Evolutionary conservation across 2,888 invertebrate genomes (phyloP).

Genomic region (Coremacera marginata): DNA sequence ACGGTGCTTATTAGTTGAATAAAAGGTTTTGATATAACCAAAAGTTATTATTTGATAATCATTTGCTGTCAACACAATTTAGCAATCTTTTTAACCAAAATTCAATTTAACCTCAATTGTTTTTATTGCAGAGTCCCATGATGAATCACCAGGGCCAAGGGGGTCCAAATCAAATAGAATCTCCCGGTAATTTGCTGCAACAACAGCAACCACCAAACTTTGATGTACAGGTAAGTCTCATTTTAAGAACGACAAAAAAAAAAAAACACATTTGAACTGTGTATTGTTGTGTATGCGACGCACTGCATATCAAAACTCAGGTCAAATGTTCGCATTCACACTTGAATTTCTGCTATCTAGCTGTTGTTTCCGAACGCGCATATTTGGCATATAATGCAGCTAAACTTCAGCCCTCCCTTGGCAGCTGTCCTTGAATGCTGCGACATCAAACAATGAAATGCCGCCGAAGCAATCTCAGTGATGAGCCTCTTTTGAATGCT

Average conservation of each 20-base stretch:
- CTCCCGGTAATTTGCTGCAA: conserved; percentile 71
- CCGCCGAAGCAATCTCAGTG: too few species aligned
- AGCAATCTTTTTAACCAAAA: neutral
- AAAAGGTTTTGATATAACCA: too few species aligned
- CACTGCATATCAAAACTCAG: neutral
- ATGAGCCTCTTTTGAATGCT: neutral
- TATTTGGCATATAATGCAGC: neutral
- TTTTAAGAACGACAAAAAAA: too few species aligned
- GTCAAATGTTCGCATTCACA: conserved; percentile 7
- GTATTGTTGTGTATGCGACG: too few species aligned
- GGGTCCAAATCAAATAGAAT: conserved; percentile 70
- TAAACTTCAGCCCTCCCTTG: neutral
- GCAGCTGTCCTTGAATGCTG: neutral
- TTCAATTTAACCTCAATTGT: neutral
- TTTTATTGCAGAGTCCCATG: conserved; percentile 65
- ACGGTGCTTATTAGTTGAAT: neutral
- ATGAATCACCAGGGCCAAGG: conserved; percentile 68
- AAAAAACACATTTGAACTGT: too few species aligned
- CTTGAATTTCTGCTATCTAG: neutral
- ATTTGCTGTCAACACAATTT: neutral
- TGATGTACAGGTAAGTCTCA: conserved; percentile 80
- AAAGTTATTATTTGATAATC: too few species aligned
- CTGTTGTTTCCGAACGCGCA: neutral
- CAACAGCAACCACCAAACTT: conserved; percentile 82
- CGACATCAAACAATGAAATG: too few species aligned